A percentile compares a stretch with the other conserved stretches of the same genome.
These are phyloP conservation scores for Ricordea florida DNA, from an alignment of 92 coral and sea anemone genomes.

Conservation along the genomic window DNA sequence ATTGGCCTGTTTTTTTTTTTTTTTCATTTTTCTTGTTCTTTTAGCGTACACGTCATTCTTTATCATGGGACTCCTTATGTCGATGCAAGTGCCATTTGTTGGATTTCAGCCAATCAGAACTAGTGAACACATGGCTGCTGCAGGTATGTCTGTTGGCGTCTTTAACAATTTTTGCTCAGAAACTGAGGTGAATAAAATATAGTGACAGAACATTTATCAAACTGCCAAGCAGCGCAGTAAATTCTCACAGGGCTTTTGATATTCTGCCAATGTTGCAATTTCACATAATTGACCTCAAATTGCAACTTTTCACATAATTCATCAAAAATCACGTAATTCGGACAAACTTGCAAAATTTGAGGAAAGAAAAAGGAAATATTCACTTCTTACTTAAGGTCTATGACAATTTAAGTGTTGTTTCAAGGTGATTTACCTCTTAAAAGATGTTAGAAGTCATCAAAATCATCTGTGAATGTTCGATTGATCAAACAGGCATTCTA, in stretches of 20 bases:
- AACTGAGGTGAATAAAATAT: neutral
- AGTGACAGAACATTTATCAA: neutral
- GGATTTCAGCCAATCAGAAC: conserved; percentile 99
- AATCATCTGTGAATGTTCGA: neutral
- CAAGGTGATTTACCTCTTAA: neutral
- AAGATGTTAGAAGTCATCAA: neutral
- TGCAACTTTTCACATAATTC: conserved; percentile 7
- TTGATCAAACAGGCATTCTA: conserved; percentile 3
- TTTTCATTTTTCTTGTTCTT: neutral
- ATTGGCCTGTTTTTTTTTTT: too few species aligned
- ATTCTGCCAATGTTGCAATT: neutral
- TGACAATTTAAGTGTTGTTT: neutral
- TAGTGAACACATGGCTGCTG: conserved; percentile 99
- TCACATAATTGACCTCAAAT: conserved; percentile 8
- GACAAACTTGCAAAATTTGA: neutral
- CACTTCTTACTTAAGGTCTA: neutral
- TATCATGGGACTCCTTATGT: conserved; percentile 91
- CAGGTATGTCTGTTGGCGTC: conserved; percentile 54
- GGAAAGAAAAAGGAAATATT: neutral
- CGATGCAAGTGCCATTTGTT: conserved; percentile 99
- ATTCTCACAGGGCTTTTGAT: neutral
- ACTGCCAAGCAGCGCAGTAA: neutral
- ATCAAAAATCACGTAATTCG: neutral
- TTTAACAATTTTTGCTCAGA: neutral
- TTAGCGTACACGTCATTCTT: conserved; percentile 94